Evolutionary conservation across 2,797 vertebrate genomes (phyloP).

Genomic region (Enteromius mattozi): DNA sequence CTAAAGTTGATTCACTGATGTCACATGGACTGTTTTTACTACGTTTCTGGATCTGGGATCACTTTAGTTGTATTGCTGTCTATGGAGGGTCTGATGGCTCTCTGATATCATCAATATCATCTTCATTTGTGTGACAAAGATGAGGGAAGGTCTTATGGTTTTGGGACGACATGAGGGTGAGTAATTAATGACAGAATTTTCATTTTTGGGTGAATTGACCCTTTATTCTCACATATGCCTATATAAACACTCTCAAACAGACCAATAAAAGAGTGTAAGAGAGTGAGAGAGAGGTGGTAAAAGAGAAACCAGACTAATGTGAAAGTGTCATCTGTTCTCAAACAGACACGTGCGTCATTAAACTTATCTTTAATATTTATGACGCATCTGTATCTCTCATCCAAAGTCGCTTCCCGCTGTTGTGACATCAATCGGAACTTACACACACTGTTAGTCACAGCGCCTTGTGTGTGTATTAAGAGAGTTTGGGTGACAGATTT

Average conservation of each 20-base stretch:
- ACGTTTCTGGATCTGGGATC: too few relatives aligned
- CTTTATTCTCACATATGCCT: not conserved
- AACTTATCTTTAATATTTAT: constrained; percentile 50
- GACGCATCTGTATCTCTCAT: constrained; percentile 41
- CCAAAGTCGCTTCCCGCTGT: constrained; percentile 14
- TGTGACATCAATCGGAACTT: constrained; percentile 26
- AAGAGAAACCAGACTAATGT: constrained; percentile 54
- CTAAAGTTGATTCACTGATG: too few relatives aligned
- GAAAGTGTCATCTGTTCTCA: constrained; percentile 50
- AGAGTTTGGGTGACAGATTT: constrained; percentile 53
- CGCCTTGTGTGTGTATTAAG: constrained; percentile 23
- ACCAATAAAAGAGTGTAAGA: constrained; percentile 5
- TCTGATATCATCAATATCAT: too few relatives aligned
- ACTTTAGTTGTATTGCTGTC: too few relatives aligned
- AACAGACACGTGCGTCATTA: constrained; percentile 44
- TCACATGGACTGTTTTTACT: too few relatives aligned
- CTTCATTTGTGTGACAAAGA: too few relatives aligned
- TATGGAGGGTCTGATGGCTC: too few relatives aligned
- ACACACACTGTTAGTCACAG: constrained; percentile 51
- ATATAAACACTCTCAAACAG: not conserved
- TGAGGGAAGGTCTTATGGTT: too few relatives aligned
- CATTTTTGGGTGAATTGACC: too few relatives aligned
- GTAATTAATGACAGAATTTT: too few relatives aligned
- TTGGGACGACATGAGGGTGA: too few relatives aligned
- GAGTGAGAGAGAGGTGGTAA: not conserved